These are phyloP conservation scores for Schmidtea mediterranea DNA, from an alignment of 1,140 invertebrate species.

Conservation along the genomic window DNA sequence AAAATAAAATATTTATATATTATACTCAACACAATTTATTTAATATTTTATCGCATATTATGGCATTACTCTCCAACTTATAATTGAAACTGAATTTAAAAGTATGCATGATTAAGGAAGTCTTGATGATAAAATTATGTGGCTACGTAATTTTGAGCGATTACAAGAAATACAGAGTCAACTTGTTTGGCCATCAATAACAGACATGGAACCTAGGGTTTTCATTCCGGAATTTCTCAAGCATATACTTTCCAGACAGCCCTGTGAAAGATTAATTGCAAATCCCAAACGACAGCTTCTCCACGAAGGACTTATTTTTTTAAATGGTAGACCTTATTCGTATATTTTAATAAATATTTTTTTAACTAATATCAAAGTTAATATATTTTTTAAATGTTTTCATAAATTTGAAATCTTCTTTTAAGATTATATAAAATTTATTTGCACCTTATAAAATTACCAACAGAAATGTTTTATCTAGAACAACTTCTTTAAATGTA, in stretches of 20 bases:
- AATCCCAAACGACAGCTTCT: slow-evolving; percentile 36
- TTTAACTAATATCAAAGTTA: background rate
- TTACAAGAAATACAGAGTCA: slow-evolving; percentile 40
- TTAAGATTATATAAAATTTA: too few relatives aligned
- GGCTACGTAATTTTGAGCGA: slow-evolving; percentile 43
- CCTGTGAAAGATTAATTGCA: slow-evolving; percentile 39
- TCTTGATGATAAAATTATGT: slow-evolving; percentile 42
- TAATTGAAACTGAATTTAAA: too few relatives aligned
- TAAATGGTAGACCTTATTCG: slow-evolving; percentile 26
- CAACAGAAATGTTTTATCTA: too few relatives aligned
- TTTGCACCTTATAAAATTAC: too few relatives aligned
- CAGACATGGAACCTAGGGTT: slow-evolving; percentile 37
- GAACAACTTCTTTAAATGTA: too few relatives aligned
- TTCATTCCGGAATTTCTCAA: slow-evolving; percentile 39
- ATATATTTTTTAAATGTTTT: too few relatives aligned
- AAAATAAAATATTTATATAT: too few relatives aligned
- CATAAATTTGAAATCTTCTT: too few relatives aligned
- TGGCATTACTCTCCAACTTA: too few relatives aligned
- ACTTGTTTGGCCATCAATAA: slow-evolving; percentile 38
- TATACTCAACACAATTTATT: too few relatives aligned
- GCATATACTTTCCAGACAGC: slow-evolving; percentile 34
- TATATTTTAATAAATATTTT: background rate
- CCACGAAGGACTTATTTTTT: slow-evolving; percentile 34
- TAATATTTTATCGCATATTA: too few relatives aligned
- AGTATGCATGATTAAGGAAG: slow-evolving; percentile 27